These are phyloP conservation scores for Oryctes rhinoceros DNA, from an alignment of 1,140 invertebrate genomes.

Conservation along the genomic window DNA sequence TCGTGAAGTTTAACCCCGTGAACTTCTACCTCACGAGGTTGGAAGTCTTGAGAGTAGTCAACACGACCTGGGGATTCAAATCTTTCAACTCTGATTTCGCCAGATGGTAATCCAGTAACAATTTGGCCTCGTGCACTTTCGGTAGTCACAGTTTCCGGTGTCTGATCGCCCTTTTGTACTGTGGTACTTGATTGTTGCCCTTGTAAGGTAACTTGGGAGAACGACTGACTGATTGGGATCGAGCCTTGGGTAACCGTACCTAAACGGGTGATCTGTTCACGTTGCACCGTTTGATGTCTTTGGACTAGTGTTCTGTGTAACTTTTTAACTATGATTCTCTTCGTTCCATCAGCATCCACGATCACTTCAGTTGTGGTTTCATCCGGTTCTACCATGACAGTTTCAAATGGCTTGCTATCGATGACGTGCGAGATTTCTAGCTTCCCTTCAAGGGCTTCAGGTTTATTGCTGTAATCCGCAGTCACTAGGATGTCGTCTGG, in stretches of 20 bases:
- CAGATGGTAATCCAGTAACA: slow-evolving; percentile 67
- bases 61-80: slow-evolving; percentile 68
- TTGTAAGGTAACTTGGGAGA: slow-evolving; percentile 71
- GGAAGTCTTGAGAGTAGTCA: slow-evolving; percentile 63
- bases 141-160: slow-evolving; percentile 67
- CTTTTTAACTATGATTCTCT: slow-evolving; percentile 79
- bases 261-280: slow-evolving; percentile 59
- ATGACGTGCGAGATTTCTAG: slow-evolving; percentile 72
- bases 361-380: slow-evolving; percentile 80
- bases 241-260: slow-evolving; percentile 60
- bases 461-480: slow-evolving; percentile 72
- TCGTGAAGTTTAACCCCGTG: slow-evolving; percentile 65
- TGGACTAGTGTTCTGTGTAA: slow-evolving; percentile 67
- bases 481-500: slow-evolving; percentile 73
- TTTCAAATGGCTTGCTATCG: slow-evolving; percentile 77
- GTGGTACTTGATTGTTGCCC: slow-evolving; percentile 72
- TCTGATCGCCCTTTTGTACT: slow-evolving; percentile 69
- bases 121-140: slow-evolving; percentile 71
- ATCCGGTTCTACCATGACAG: slow-evolving; percentile 78
- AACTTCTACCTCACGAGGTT: slow-evolving; percentile 66
- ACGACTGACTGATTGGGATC: slow-evolving; percentile 65
- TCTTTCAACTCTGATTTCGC: slow-evolving; percentile 70
- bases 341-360: slow-evolving; percentile 81
- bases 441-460: slow-evolving; percentile 64
- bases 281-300: slow-evolving; percentile 64